These are phyloP conservation scores for Rafetus swinhoei DNA, from an alignment of 2,113 vertebrate species.

Conservation along the genomic window DNA sequence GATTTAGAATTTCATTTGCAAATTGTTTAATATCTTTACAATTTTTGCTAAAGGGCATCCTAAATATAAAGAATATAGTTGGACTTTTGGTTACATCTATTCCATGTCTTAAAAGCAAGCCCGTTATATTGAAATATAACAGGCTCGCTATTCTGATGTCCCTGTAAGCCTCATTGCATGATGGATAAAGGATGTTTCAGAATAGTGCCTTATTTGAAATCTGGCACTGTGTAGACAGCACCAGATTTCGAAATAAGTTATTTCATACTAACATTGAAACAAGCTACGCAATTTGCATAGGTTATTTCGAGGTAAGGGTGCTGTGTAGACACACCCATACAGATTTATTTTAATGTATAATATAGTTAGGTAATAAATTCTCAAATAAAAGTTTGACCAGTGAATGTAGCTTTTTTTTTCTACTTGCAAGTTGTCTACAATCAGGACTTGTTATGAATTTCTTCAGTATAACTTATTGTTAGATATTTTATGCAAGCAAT, in stretches of 20 bases:
- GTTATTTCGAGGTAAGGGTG: no score
- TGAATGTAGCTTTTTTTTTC: conserved; percentile 14
- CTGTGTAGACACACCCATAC: background rate
- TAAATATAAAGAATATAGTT: conserved; percentile 10
- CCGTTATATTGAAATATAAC: no score
- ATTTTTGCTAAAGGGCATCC: background rate
- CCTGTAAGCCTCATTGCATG: no score
- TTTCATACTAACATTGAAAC: no score
- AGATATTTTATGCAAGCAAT: conserved; percentile 65
- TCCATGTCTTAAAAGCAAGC: no score
- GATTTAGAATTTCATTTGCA: conserved; percentile 46
- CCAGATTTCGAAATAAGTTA: no score
- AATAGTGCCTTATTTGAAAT: no score
- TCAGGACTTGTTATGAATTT: conserved; percentile 60
- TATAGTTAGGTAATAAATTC: conserved; percentile 5
- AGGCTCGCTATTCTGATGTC: no score
- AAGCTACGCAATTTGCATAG: no score
- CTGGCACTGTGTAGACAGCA: no score
- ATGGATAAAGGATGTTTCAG: no score
- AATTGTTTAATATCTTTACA: conserved; percentile 23
- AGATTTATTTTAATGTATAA: background rate
- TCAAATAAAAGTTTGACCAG: conserved; percentile 20
- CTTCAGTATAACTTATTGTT: conserved; percentile 13
- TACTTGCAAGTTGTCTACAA: conserved; percentile 42
- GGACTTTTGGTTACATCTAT: background rate